A percentile compares a stretch with the other conserved stretches of the same genome.
phyloP scores from a whole-genome alignment of 2,113 vertebrate species.

The Trochalopteron elliotii region DNA sequence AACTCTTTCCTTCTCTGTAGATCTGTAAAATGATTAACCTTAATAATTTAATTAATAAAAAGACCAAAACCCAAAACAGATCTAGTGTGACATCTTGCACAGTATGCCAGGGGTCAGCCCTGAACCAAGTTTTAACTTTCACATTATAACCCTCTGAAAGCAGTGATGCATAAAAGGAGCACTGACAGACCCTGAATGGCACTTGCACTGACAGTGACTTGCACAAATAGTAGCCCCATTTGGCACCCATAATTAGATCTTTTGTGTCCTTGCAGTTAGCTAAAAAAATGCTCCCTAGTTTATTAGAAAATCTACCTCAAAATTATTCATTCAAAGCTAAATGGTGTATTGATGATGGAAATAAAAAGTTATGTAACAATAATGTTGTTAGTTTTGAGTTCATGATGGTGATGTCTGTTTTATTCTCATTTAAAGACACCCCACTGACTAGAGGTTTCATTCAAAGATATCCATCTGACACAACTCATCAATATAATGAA shows the following conservation, averaged over 20 bases:
- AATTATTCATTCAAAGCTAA: slow-evolving; percentile 42
- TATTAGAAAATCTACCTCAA: slow-evolving; percentile 51
- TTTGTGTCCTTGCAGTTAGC: slow-evolving; percentile 62
- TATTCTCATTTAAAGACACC: background rate
- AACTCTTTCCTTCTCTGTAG: background rate
- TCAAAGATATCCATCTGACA: background rate
- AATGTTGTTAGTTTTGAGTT: background rate
- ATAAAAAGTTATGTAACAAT: background rate
- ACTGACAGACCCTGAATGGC: slow-evolving; percentile 46
- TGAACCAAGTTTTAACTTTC: slow-evolving; percentile 63
- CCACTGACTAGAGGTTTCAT: background rate
- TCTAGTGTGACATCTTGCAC: slow-evolving; percentile 24
- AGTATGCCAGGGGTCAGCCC: slow-evolving; percentile 57
- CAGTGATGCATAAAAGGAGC: slow-evolving; percentile 39
- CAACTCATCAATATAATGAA: background rate
- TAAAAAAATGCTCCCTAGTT: slow-evolving; percentile 48
- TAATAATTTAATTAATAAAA: slow-evolving; percentile 24
- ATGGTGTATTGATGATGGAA: slow-evolving; percentile 22
- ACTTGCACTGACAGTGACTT: slow-evolving; percentile 7
- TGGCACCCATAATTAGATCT: slow-evolving; percentile 65
- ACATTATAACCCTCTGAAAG: slow-evolving; percentile 57
- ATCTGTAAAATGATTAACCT: slow-evolving; percentile 25
- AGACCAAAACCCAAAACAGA: background rate
- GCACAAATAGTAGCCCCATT: slow-evolving; percentile 8
- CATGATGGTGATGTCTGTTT: background rate